Evolutionary conservation across 2,797 vertebrate genomes (phyloP), one percentile per base, ranked within the genome.

Genomic region (Platalea minor): DNA sequence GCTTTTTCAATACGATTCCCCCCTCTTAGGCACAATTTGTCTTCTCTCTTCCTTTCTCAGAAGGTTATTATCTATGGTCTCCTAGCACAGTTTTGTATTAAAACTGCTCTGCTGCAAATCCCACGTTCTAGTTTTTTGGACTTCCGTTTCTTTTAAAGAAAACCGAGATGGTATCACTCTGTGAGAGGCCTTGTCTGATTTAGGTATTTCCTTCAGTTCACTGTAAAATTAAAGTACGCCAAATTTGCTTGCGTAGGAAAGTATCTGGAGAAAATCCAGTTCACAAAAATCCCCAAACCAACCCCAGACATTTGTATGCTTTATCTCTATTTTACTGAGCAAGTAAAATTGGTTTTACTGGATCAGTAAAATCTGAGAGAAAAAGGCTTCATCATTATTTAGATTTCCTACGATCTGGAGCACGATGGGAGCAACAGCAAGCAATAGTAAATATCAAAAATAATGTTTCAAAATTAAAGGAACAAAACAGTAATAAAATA

Each of bases 241-340:
- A 95, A 92, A 95, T 95, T 81, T 96, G 51, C 67, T 80, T 57
- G 29, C 82, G 80, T 11, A 90, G 72, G 35, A 86, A 89, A 93
- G 69, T 20, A 86, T 39, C 81, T 29, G 29, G 88, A 94, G 48
- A 93, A 91, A 90, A 87, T 20, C 33, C 83, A 95, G 14, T 39
- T 79, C 83, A 93, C 65, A 39, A 74, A 89, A 79, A 26, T 1
- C 2, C 7, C n/a, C 19, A 10, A 17, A 11, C 26, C 50, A 48
- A 28, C 15, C 48, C 80, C 13, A 8, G 56, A 80, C 21, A 65
- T 53, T 53, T 61, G 15, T 26, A 78, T 18, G 81, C 53, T 95
- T 95, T 94, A 93, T 63, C 79, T 93, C 78, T 93, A 75, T 91
- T 96, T 94, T 95, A 78, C 60, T 93, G 74, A 96, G 84, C 51